Percentiles rank a stretch among this genome's conserved stretches.
Evolutionary conservation across 1,140 invertebrate genomes (phyloP).

Genomic region (Anastrepha obliqua): DNA sequence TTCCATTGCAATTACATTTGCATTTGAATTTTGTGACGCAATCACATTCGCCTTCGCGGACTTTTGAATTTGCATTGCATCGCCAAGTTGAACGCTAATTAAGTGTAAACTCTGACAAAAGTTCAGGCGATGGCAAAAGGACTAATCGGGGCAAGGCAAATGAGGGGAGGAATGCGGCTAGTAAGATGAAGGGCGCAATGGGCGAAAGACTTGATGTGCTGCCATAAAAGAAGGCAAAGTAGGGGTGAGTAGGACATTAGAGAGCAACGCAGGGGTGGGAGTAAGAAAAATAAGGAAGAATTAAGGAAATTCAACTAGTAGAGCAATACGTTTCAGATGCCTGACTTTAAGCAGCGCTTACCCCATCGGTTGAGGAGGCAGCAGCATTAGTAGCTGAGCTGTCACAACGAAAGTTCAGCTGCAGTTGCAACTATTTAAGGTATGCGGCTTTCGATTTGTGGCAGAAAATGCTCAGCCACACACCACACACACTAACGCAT

Average conservation of each 20-base stretch:
- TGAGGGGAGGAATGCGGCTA: background rate
- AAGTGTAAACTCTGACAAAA: constrained; percentile 42
- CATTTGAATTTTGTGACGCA: constrained; percentile 7
- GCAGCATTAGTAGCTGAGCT: background rate
- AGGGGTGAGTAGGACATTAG: too few species aligned
- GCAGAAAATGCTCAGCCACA: background rate
- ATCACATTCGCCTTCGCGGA: background rate
- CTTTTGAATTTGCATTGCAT: constrained; percentile 17
- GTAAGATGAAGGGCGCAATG: background rate
- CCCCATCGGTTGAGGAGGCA: background rate
- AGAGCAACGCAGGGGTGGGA: too few species aligned
- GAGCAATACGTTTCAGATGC: background rate
- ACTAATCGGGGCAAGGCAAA: background rate
- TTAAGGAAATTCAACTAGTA: constrained; percentile 18
- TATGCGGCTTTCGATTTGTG: background rate
- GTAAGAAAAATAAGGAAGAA: background rate
- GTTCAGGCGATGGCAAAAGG: background rate
- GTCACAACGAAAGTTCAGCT: background rate
- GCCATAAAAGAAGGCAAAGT: background rate
- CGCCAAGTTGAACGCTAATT: constrained; percentile 26
- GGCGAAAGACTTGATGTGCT: background rate
- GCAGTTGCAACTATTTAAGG: background rate
- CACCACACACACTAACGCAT: background rate
- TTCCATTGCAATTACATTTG: constrained; percentile 48
- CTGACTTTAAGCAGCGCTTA: too few species aligned